Conservation (phyloP, 2,888 invertebrate genomes). For the Aphodius sticticus region DNA sequence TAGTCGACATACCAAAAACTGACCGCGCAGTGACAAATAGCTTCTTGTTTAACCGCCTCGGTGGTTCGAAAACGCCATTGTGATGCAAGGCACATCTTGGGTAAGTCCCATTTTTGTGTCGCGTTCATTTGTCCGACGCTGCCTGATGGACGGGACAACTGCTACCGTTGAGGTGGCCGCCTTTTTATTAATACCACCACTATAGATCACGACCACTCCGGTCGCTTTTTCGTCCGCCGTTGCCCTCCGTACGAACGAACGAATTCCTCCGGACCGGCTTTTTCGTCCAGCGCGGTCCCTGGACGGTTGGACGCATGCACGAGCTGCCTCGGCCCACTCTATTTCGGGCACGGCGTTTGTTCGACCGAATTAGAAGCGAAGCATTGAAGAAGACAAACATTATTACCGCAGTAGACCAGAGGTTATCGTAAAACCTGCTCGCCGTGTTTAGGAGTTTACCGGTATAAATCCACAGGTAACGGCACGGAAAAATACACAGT, state of each 20-base stretch:
- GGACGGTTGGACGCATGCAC: neutral
- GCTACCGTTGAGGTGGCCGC: slow-evolving; percentile 6
- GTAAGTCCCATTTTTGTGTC: slow-evolving; percentile 13
- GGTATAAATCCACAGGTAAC: neutral
- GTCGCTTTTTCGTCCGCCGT: slow-evolving; percentile 12
- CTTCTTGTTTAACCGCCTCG: neutral
- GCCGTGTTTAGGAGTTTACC: neutral
- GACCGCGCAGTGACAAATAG: neutral
- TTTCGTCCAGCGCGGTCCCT: neutral
- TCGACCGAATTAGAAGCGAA: slow-evolving; percentile 21
- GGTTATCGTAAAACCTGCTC: neutral
- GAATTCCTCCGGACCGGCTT: neutral
- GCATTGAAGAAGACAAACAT: slow-evolving; percentile 6
- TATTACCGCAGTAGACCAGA: neutral
- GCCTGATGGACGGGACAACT: slow-evolving; percentile 13
- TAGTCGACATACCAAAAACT: neutral
- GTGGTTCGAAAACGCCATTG: neutral
- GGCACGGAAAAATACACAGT: neutral
- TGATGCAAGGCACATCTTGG: neutral
- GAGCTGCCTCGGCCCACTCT: neutral
- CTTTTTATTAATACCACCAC: slow-evolving; percentile 18
- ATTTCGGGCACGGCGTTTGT: slow-evolving; percentile 23
- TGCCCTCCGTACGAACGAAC: neutral
- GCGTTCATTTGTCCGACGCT: slow-evolving; percentile 10
- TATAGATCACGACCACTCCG: slow-evolving; percentile 18